Evolutionary conservation across 2,113 vertebrate species (phyloP), one percentile per base, ranked within the genome.

Genomic region (Sigmodon hispidus): DNA sequence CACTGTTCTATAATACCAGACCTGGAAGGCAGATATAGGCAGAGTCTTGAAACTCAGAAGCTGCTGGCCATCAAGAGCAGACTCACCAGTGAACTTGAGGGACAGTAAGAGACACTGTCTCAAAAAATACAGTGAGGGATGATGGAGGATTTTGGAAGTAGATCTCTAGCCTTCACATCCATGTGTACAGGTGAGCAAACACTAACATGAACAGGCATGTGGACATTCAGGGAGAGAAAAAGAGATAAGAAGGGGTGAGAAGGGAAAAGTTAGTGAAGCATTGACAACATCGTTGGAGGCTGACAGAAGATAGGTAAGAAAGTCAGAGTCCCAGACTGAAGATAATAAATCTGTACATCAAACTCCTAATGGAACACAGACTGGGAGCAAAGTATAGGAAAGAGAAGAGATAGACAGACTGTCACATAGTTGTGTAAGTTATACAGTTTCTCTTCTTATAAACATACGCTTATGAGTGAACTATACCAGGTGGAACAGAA

Each of bases 231-330:
- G 10, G 3, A 40, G 70, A 22, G 3, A 10, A 22, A 22, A 19
- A 40, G 19, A 21, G 19, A 40, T 9, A 3, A 7, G 65, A 7
- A 19, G 36, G 17, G 8, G 16, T n/a, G 69, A 70, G 69, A 21
- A 19, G 2, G 69, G 89, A 79, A 45, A 67, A 63, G 92, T 92
- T 92, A 63, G 57, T 91, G 59, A 55, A 77, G 11, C 17, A 17
- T 83, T 72, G 13, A 77, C 1, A 48, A 17, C 0, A 55, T 90
- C n/a, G 31, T 73, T 72, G n/a, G 16, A 17, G 17, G 7, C 19
- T 63, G 43, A 52, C 26, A 61, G 3, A 73, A 91, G 63, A 80
- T 34, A 91, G 45, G 5, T 22, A 43, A 86, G 67, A 69, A 85
- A 36, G 34, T 76, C 22, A 40, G 12, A 50, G 11, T 40, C 15